Evolutionary conservation across 2,113 vertebrate species (phyloP).

Genomic region (Poeciliopsis occidentalis): DNA sequence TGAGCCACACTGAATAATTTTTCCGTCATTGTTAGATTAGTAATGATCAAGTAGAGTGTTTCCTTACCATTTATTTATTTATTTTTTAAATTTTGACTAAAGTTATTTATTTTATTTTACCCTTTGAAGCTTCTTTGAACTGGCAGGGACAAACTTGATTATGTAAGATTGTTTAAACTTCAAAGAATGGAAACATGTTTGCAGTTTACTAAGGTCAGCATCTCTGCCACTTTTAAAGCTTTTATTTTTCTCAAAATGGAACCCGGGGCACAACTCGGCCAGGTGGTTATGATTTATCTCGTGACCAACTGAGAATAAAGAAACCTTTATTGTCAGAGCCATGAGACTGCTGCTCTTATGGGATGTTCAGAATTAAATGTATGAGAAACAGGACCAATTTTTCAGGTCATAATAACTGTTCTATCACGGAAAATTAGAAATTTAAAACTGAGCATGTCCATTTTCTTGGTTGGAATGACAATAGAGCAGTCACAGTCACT

Average conservation of each 20-base stretch:
- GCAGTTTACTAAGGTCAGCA: not conserved
- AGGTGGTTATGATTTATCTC: slow-evolving; percentile 25
- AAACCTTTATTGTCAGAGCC: slow-evolving; percentile 24
- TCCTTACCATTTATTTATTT: not conserved
- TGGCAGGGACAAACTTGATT: not conserved
- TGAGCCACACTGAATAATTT: slow-evolving; percentile 1
- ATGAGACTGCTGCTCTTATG: slow-evolving; percentile 2
- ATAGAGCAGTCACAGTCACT: not conserved
- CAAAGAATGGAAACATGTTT: not conserved
- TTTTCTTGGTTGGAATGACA: slow-evolving; percentile 12
- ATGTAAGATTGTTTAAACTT: not conserved
- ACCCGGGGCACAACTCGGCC: slow-evolving; percentile 20
- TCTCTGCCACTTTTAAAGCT: not conserved
- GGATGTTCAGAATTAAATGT: not conserved
- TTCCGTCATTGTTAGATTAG: not conserved
- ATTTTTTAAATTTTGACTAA: too few relatives aligned
- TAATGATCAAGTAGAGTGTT: not conserved
- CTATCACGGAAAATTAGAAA: slow-evolving; percentile 25
- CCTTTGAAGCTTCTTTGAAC: not conserved
- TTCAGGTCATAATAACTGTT: slow-evolving; percentile 34
- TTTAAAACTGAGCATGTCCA: slow-evolving; percentile 17
- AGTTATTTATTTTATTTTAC: not conserved
- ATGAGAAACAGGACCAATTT: slow-evolving; percentile 8
- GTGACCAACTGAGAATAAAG: slow-evolving; percentile 6
- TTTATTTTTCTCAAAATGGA: not conserved